Conservation (phyloP, 2,888 invertebrate species). For the Rhaphigaster nebulosa region DNA sequence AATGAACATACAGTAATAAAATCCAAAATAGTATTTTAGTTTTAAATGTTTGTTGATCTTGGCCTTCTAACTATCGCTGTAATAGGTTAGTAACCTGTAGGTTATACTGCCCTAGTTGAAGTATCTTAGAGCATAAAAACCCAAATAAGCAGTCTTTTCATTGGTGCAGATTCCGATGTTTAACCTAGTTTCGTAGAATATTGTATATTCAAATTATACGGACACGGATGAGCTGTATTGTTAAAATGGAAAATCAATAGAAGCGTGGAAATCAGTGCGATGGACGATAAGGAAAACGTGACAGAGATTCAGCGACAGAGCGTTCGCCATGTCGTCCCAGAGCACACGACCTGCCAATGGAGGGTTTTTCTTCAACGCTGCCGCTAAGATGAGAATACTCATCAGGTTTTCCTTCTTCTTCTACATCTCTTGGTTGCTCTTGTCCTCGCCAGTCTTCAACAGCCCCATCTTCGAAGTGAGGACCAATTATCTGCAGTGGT, state of each 20-base stretch:
- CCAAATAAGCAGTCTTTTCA: no score
- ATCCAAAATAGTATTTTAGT: no score
- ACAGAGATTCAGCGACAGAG: background rate
- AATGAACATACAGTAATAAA: no score
- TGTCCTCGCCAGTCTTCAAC: background rate
- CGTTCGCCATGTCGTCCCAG: background rate
- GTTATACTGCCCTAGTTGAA: no score
- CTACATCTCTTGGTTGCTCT: background rate
- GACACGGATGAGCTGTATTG: background rate
- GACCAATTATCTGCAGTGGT: slow-evolving; percentile 50
- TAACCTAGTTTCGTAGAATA: background rate
- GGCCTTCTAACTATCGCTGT: no score
- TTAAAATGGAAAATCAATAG: background rate
- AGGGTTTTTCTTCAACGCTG: background rate
- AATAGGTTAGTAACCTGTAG: no score
- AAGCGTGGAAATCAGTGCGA: background rate
- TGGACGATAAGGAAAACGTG: slow-evolving; percentile 1
- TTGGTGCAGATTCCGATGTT: background rate
- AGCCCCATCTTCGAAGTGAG: slow-evolving; percentile 36
- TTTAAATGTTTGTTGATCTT: no score
- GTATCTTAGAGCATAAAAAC: no score
- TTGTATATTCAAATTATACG: background rate
- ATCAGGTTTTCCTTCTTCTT: background rate
- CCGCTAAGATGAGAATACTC: background rate
- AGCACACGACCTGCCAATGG: background rate